Percentiles rank a stretch among this genome's conserved stretches.
Conservation (phyloP, 2,797 vertebrate genomes). For the Hoplostethus mediterraneus region DNA sequence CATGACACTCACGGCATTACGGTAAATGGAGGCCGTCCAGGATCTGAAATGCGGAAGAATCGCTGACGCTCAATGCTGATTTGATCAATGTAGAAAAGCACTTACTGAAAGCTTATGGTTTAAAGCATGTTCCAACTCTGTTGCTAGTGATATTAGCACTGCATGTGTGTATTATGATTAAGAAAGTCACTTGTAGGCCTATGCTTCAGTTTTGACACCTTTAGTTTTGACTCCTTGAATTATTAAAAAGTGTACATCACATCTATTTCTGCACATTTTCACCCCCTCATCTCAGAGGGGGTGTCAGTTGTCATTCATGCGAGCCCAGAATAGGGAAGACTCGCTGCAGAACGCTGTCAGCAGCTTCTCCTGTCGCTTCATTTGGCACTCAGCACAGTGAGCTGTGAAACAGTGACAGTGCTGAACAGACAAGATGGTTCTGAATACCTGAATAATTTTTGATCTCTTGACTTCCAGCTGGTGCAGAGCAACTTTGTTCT, state of each 20-base stretch:
- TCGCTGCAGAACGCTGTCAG: slow-evolving; percentile 58
- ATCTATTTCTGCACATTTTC: slow-evolving; percentile 38
- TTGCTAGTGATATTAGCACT: slow-evolving; percentile 7
- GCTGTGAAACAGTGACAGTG: slow-evolving; percentile 36
- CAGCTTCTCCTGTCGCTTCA: slow-evolving; percentile 60
- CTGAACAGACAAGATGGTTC: slow-evolving; percentile 52
- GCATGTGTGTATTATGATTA: background rate
- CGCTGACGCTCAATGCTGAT: slow-evolving; percentile 60
- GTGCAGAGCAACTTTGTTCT: slow-evolving; percentile 97
- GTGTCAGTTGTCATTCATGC: slow-evolving; percentile 67
- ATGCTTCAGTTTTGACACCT: slow-evolving; percentile 5
- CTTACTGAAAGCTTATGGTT: slow-evolving; percentile 56
- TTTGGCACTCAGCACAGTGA: slow-evolving; percentile 31
- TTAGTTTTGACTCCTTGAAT: slow-evolving; percentile 17
- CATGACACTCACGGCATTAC: slow-evolving; percentile 28
- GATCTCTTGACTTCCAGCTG: slow-evolving; percentile 85
- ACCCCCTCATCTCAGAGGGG: slow-evolving; percentile 38
- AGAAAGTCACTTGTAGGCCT: slow-evolving; percentile 20
- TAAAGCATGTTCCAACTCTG: slow-evolving; percentile 42
- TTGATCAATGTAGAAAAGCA: slow-evolving; percentile 64
- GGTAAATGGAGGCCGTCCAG: slow-evolving; percentile 43
- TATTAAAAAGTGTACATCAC: slow-evolving; percentile 21
- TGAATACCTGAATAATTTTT: slow-evolving; percentile 52
- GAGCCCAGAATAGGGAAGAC: slow-evolving; percentile 50
- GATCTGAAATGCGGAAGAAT: slow-evolving; percentile 30